phyloP scores from a whole-genome alignment of 2,888 invertebrate species.

The Trichogramma evanescens region DNA sequence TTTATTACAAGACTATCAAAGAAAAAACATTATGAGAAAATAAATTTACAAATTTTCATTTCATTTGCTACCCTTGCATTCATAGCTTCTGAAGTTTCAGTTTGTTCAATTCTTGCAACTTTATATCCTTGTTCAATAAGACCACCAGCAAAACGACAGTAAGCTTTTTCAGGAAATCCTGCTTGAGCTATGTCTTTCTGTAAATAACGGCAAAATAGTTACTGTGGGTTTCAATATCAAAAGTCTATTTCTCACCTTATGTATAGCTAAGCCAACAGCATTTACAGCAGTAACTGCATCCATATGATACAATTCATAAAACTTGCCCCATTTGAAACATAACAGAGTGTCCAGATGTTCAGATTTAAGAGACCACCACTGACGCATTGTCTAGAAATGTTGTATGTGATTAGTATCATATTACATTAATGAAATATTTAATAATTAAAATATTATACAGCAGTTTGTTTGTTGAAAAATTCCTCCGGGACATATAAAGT shows the following conservation, averaged over 20 bases:
- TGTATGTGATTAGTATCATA: background rate
- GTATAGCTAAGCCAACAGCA: conserved; percentile 83
- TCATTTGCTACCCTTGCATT: conserved; percentile 42
- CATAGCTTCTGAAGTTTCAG: conserved; percentile 88
- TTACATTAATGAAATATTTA: conserved; percentile 5
- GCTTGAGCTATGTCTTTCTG: conserved; percentile 93
- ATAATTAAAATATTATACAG: conserved; percentile 52
- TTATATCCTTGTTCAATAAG: conserved; percentile 86
- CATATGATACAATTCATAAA: conserved; percentile 98
- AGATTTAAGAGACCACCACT: conserved; percentile 58
- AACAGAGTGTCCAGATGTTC: conserved; percentile 82
- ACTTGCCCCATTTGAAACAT: conserved; percentile 49
- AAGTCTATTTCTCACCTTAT: conserved; percentile 62
- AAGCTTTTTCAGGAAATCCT: conserved; percentile 95
- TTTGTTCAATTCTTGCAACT: conserved; percentile 92
- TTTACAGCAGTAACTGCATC: conserved; percentile 69
- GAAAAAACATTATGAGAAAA: no score
- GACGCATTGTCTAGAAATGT: no score
- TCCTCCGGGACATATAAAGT: conserved; percentile 78
- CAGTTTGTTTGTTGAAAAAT: conserved; percentile 73
- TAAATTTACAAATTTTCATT: background rate
- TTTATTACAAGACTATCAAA: background rate
- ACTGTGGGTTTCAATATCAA: background rate
- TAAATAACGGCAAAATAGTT: conserved; percentile 19
- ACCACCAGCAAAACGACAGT: conserved; percentile 78